Evolutionary conservation across 2,113 vertebrate species (phyloP), one percentile per base, ranked within the genome.

Genomic region (Ammodytes dubius): DNA sequence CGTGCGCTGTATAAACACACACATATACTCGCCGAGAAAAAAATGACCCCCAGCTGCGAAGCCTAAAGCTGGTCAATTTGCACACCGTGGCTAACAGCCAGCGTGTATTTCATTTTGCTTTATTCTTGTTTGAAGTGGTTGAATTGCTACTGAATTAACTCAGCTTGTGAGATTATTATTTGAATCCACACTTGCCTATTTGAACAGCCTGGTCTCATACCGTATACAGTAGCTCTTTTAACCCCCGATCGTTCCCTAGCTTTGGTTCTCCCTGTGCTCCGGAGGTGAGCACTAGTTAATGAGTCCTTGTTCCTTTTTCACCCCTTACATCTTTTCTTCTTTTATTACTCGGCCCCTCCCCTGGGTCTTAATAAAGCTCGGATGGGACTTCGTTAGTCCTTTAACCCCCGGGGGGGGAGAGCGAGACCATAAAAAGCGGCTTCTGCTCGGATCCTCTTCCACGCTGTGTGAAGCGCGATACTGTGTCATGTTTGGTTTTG

Each of bases 331-430:
- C 53, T 54, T 52, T 14, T 64, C 45, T 15, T 50, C 47, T 87
- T 87, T 89, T 83, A 81, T 80, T 63, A 73, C 15, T 1, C 82
- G 82, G 73, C 76, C 75, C 79, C 84, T 66, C 80, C 77, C 72
- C 70, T 60, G 74, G 86, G 85, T 87, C 80, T 89, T 92, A 91
- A 94, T 94, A 86, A 92, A 94, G 89, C 91, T 84, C 42, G 27
- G 73, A 81, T 86, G 61, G 63, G 88, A 93, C 91, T 94, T 94
- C 91, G 91, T 93, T 93, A 93, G 85, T 79, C 72, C 68, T 50
- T 79, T 27, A 49, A 84, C 82, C 82, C 82, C 82, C 82, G n/a
- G n/a, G n/a, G 12, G 80, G 88, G 89, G 87, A 82, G 86, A 81
- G 70, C 1, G 3, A 52, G 67, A n/a, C 73, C 73, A 84, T 86